A percentile compares a stretch with the other conserved stretches of the same genome.
Evolutionary conservation across 1,140 invertebrate species (phyloP).

Genomic region (Cyclargus thomasi): DNA sequence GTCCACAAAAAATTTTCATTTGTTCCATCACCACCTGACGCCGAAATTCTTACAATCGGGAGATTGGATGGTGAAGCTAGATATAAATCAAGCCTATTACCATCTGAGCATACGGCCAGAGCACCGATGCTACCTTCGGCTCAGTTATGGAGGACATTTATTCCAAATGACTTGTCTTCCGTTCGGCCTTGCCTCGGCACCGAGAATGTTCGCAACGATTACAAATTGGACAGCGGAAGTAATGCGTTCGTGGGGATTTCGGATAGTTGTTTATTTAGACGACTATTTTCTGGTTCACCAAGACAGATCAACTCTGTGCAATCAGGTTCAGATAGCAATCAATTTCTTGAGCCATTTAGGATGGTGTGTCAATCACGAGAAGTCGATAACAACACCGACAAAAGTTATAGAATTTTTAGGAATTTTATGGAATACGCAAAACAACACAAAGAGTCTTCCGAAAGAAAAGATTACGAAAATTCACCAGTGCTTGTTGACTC

Average conservation of each 20-base stretch:
- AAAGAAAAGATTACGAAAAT: conserved; percentile 19
- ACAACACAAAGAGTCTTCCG: conserved; percentile 22
- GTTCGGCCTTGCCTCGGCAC: conserved; percentile 32
- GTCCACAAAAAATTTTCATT: conserved; percentile 31
- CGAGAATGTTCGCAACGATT: conserved; percentile 31
- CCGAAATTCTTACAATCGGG: conserved; percentile 35
- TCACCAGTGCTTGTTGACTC: conserved; percentile 14
- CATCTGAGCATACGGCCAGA: conserved; percentile 34
- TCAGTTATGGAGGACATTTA: conserved; percentile 6
- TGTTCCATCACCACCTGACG: conserved; percentile 34
- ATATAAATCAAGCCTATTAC: conserved; percentile 52
- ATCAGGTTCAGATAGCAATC: background rate
- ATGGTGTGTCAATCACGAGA: conserved; percentile 22
- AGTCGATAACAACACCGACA: conserved; percentile 21
- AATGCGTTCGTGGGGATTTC: conserved; percentile 33
- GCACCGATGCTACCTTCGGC: conserved; percentile 32
- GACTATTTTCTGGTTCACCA: conserved; percentile 33
- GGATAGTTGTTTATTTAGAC: conserved; percentile 39
- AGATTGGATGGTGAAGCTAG: conserved; percentile 37
- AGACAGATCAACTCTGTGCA: background rate
- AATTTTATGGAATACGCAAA: conserved; percentile 20
- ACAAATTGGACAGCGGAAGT: conserved; percentile 42
- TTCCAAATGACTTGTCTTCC: conserved; percentile 36
- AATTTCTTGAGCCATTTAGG: conserved; percentile 20
- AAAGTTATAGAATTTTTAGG: conserved; percentile 23